Percentiles rank a stretch among this genome's conserved stretches.
These are phyloP conservation scores for Hylaea fasciaria DNA, from an alignment of 2,888 invertebrate species.

Conservation along the genomic window DNA sequence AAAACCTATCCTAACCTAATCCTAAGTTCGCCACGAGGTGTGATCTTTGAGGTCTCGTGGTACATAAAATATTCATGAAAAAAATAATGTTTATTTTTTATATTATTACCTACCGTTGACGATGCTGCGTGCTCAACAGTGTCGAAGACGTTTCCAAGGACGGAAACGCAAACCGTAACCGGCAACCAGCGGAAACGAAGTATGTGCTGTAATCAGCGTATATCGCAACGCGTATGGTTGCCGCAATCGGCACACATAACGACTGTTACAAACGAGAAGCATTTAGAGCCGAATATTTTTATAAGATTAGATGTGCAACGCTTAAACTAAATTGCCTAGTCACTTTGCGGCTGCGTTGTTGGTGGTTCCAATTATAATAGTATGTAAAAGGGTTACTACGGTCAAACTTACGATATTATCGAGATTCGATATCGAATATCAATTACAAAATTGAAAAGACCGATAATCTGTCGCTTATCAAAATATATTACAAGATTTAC, in stretches of 20 bases:
- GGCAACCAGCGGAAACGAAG: slow-evolving; percentile 52
- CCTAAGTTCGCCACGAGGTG: too few species aligned
- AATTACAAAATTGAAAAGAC: too few species aligned
- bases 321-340: neutral
- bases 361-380: neutral
- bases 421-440: too few species aligned
- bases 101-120: too few species aligned
- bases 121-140: slow-evolving; percentile 3
- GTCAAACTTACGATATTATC: too few species aligned
- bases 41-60: too few species aligned
- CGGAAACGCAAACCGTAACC: slow-evolving; percentile 47
- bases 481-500: too few species aligned
- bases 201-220: slow-evolving; percentile 57
- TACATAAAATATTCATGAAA: too few species aligned
- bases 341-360: neutral
- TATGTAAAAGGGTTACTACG: too few species aligned
- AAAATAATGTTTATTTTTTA: too few species aligned
- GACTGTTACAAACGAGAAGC: slow-evolving; percentile 30
- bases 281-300: slow-evolving; percentile 18
- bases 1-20: too few species aligned
- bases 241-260: slow-evolving; percentile 64
- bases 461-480: too few species aligned
- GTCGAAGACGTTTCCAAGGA: slow-evolving; percentile 24
- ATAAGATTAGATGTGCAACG: slow-evolving; percentile 20
- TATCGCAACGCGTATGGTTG: slow-evolving; percentile 55